Evolutionary conservation across 2,797 vertebrate species (phyloP), one percentile per base, ranked within the genome.

Genomic region (Notoglanidium macrostoma): DNA sequence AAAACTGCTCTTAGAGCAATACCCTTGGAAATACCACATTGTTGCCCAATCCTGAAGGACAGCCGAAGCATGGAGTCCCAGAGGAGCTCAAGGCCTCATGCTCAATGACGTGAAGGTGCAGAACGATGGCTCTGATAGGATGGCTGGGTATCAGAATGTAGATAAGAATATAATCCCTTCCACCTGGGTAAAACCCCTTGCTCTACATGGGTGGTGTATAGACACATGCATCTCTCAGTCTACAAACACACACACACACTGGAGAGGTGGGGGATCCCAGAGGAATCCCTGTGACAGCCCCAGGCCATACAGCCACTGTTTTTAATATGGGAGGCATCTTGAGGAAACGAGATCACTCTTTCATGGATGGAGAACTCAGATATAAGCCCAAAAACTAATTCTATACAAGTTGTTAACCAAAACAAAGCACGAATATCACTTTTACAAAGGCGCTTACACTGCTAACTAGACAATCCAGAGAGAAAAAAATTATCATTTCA

Each of bases 151-250:
- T 79, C 85, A 76, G 76, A 85, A 57, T 10, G 4, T 35, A 85
- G 89, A 89, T 87, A 88, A 87, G 65, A 78, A 63, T 54, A 79
- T 87, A 90, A 90, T 87, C 84, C 65, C 44, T 87, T 88, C 86
- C 90, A 89, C 84, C 88, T 89, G 90, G 51, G 59, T 73, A 70
- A 67, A 68, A 85, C 61, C 76, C 55, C n/a, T 51, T 10, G n/a
- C 61, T 51, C 72, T 74, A 79, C 86, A 85, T 87, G 55, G 44
- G 83, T 87, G 79, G 81, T 80, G 77, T 35, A n/a, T 4, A 55
- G 21, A 65, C 85, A 54, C 32, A 46, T 40, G 49, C 63, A 55
- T n/a, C 68, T 26, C 35, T 9, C 55, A 29, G 76, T 73, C 83
- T 32, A 8, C 57, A 63, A 46, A 63, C 72, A 78, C 70, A 80